Percentiles rank a stretch among this genome's conserved stretches.
phyloP scores from a whole-genome alignment of 2,797 vertebrate species.

The Sparus aurata region DNA sequence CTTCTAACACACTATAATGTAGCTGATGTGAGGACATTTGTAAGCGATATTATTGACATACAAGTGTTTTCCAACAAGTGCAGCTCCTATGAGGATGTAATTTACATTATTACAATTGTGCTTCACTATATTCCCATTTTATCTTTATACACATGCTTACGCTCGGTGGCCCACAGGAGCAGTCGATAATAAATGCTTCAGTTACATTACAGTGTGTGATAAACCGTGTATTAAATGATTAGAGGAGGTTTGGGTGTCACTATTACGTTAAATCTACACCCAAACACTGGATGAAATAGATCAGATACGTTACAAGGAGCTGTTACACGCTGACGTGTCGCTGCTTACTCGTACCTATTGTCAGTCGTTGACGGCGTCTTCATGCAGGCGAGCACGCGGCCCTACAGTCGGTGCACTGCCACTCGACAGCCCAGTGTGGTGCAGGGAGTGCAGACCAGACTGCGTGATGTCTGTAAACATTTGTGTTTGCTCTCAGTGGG shows the following conservation, averaged over 20 bases:
- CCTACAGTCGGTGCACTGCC: slow-evolving; percentile 34
- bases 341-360: slow-evolving; percentile 33
- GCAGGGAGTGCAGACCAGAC: slow-evolving; percentile 69
- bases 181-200: neutral
- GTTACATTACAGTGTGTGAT: neutral
- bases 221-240: neutral
- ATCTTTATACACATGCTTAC: neutral
- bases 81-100: neutral
- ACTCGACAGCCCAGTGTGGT: slow-evolving; percentile 72
- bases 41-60: neutral
- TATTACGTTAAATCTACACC: neutral
- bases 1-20: neutral
- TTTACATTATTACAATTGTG: neutral
- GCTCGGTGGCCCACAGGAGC: neutral
- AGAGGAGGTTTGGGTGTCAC: neutral
- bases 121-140: neutral
- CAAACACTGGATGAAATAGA: slow-evolving; percentile 17
- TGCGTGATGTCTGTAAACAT: slow-evolving; percentile 84
- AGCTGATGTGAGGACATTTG: neutral
- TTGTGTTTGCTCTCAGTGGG: slow-evolving; percentile 82
- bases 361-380: slow-evolving; percentile 47
- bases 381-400: slow-evolving; percentile 42
- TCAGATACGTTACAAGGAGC: slow-evolving; percentile 2
- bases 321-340: slow-evolving; percentile 6
- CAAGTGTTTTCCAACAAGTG: neutral